Base-by-base conservation (phyloP, 2,113 vertebrate genomes). In the Cyanoderma ruficeps region DNA sequence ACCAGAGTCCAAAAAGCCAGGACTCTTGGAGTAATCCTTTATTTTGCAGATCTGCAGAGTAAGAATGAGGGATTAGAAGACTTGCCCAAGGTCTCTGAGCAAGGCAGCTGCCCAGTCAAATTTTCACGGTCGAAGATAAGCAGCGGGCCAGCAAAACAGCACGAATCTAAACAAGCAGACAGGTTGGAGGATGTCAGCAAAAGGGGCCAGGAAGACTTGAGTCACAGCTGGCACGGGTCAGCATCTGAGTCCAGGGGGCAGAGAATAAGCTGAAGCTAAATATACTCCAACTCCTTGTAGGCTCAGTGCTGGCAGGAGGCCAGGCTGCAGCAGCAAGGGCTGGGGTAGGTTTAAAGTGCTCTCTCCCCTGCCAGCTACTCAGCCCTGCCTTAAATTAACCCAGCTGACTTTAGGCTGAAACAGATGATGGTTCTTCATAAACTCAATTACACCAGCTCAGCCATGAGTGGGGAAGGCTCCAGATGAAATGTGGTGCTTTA, bases 341-440 rank as follows among this genome's bases (percentile, higher is more conserved):
- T 95, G 90, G 95, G 90, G 25, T 77, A 53, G 55, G 75, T 90
- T 95, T 88, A 78, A 87, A 94, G 88, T 4, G 50, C 42, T 90
- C 90, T 95, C 85, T 49, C 49, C 41, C n/a, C 78, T 69, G 87
- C 78, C 94, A 95, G 85, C 74, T 41, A 90, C 61, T 76, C 90
- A 93, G 94, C 79, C 82, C 94, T 97, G 90, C 67, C 83, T 92
- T 96, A 88, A 93, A 97, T 93, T 94, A 97, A 96, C 82, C 82
- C 82, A 72, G 92, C 70, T 87, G 92, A 82, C 83, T 93, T 90
- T 17, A 57, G 88, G 9, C 78, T 61, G 83, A 83, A 96, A 90
- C 82, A 95, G 94, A 95, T 83, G 90, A 96, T 70, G 78, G 63
- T 39, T 60, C 78, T 71, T 88, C 85, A 53, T 85, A 76, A 97